Conservation (phyloP, 2,797 vertebrate genomes). For the Nyctalus aviator region DNA sequence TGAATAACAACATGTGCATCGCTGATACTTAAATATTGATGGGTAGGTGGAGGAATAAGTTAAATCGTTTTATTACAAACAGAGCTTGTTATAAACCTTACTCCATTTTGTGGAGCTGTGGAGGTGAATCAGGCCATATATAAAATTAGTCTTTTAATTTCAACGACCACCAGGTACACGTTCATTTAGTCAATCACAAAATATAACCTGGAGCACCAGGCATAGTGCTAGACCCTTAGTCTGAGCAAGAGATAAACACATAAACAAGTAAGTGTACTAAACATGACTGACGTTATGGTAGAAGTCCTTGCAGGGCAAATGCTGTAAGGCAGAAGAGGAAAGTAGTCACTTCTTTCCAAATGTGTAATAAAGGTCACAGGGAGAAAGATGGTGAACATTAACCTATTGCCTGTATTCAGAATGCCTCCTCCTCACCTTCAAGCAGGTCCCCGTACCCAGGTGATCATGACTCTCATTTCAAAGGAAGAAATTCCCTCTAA, state of each 20-base stretch:
- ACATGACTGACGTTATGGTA: not conserved
- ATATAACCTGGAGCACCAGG: not conserved
- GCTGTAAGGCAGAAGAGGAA: not conserved
- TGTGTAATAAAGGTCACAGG: not conserved
- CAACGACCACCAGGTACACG: not conserved
- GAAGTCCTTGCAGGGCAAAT: not conserved
- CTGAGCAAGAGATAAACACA: not conserved
- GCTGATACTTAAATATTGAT: not conserved
- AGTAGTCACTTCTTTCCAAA: not conserved
- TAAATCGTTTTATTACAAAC: slow-evolving; percentile 38
- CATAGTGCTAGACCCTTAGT: not conserved
- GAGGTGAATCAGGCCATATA: not conserved
- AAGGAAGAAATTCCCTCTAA: not conserved
- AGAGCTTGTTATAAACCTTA: not conserved
- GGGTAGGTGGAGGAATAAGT: not conserved
- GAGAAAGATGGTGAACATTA: not conserved
- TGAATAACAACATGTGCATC: slow-evolving; percentile 8
- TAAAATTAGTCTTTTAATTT: slow-evolving; percentile 1
- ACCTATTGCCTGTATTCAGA: not conserved
- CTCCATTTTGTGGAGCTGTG: not conserved
- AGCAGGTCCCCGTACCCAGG: not conserved
- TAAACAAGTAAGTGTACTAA: not conserved
- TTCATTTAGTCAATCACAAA: slow-evolving; percentile 22
- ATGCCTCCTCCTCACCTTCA: not conserved
- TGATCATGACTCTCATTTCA: slow-evolving; percentile 1